A percentile compares a stretch with the other conserved stretches of the same genome.
These are phyloP conservation scores for Tiliqua scincoides DNA, from an alignment of 2,113 vertebrate genomes.

Conservation along the genomic window DNA sequence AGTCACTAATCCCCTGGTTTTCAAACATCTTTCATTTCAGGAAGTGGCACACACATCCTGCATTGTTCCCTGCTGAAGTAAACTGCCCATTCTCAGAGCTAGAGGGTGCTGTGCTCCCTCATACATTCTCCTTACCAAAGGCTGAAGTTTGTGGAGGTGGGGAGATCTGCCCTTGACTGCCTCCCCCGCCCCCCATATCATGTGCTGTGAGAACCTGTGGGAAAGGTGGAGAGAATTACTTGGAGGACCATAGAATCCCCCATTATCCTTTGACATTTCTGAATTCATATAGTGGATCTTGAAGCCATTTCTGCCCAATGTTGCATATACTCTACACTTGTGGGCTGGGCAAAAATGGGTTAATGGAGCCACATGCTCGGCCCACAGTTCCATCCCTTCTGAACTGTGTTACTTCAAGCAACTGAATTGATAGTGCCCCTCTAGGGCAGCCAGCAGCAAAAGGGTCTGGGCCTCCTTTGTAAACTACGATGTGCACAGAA, in stretches of 20 bases:
- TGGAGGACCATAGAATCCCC: background rate
- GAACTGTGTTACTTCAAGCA: background rate
- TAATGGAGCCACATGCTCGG: background rate
- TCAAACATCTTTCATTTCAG: accelerated
- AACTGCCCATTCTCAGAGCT: background rate
- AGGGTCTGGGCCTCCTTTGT: background rate
- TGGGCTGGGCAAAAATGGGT: too few relatives aligned
- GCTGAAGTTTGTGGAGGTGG: background rate
- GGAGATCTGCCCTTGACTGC: background rate
- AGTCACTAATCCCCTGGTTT: background rate
- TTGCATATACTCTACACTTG: too few relatives aligned
- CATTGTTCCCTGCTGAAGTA: background rate
- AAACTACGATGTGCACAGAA: background rate
- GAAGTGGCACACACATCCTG: background rate
- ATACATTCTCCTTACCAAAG: background rate
- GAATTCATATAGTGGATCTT: background rate
- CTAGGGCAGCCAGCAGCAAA: background rate
- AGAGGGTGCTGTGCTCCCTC: slow-evolving; percentile 12
- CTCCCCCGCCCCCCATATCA: background rate
- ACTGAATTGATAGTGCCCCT: background rate
- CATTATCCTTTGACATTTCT: background rate
- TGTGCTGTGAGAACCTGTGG: background rate
- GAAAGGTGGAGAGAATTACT: background rate
- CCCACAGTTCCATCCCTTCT: background rate
- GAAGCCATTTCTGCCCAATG: too few relatives aligned